These are phyloP conservation scores for Ryuthela nishihirai DNA, from an alignment of 2,888 invertebrate species.

Conservation along the genomic window DNA sequence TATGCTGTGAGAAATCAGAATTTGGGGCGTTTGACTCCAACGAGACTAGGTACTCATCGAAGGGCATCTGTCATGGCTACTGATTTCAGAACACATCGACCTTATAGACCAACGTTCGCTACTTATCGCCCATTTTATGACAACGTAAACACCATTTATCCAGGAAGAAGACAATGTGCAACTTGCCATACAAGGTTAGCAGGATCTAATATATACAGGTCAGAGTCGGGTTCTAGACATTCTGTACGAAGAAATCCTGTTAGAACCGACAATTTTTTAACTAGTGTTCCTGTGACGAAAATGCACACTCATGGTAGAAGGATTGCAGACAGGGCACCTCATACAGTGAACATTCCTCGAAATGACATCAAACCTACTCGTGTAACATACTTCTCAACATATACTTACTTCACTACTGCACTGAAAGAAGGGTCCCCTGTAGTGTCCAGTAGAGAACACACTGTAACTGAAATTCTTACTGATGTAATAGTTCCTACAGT, in stretches of 20 bases:
- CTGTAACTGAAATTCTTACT: conserved; percentile 36
- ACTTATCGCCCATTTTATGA: no score
- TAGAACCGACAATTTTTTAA: background rate
- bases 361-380: conserved; percentile 35
- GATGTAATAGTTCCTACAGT: conserved; percentile 34
- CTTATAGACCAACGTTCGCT: conserved; percentile 21
- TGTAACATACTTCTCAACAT: conserved; percentile 41
- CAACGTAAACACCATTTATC: no score
- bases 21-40: no score
- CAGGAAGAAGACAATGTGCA: no score
- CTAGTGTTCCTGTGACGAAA: background rate
- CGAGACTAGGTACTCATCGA: no score
- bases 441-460: conserved; percentile 33
- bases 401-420: conserved; percentile 41
- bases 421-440: conserved; percentile 32
- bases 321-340: background rate
- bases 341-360: background rate
- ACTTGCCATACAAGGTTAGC: no score
- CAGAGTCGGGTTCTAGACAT: background rate
- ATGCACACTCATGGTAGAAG: background rate
- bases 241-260: background rate
- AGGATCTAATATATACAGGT: no score
- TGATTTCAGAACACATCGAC: no score
- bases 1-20: no score
- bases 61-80: no score